Evolutionary conservation across 2,797 vertebrate genomes (phyloP), one percentile per base, ranked within the genome.

Genomic region (Sebastes wilsoni): DNA sequence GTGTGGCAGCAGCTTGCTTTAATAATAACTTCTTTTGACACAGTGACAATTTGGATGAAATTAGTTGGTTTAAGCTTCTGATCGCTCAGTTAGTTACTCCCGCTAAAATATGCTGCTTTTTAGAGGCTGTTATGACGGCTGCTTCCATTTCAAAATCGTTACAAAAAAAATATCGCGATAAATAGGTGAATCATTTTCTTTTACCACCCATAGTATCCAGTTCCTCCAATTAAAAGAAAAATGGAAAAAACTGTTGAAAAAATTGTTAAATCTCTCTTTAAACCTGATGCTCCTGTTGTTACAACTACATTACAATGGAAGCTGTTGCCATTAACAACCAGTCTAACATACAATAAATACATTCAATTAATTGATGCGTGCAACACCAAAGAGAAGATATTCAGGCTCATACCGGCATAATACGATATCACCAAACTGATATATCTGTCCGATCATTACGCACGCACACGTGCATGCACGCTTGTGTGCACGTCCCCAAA

Each of bases 121-220:
- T 42, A 1, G 38, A 42, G 38, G 38, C 38, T 42, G 38, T 42
- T 42, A 16, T 16, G 38, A 42, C 6, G 38, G 14, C 38, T 42
- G 38, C 38, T 42, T 7, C 6, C 0, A 42, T 42, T 42, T 42
- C 38, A 16, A 42, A 42, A 42, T 16, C 14, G 38, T 42, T 42
- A 38, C 12, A 42, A 42, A 42, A 42, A 42, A 42, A 42, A 42
- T 42, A 42, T 42, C 1, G 38, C 38, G 38, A 42, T 42, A 1
- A 1, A 42, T 42, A 16, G 14, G 14, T 7, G 38, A 42, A 42
- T 42, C 38, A 42, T 42, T 46, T 46, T 42, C 32, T 46, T 46
- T 46, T 18, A 0, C 42, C 16, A 46, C 42, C 42, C 16, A 0
- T 0, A 46, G 42, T 46, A 46, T 49, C 46, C 1, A 49, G 46